phyloP scores from a whole-genome alignment of 2,888 invertebrate species.

The Eledona agricola region DNA sequence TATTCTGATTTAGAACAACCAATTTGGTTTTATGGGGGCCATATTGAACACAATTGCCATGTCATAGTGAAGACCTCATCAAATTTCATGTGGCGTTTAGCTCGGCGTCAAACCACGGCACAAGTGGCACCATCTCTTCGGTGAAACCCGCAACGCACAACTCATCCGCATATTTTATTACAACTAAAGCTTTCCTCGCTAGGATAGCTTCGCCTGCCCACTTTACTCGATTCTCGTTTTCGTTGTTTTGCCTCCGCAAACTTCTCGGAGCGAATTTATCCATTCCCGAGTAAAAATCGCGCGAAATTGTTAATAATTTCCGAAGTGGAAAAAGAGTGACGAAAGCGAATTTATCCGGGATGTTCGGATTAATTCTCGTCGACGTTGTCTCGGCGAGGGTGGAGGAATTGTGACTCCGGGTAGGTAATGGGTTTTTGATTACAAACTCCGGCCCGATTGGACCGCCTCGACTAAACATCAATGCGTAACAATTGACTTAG shows the following conservation, averaged over 20 bases:
- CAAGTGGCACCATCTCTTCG: slow-evolving; percentile 30
- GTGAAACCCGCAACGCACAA: too few species aligned
- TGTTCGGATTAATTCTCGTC: slow-evolving; percentile 44
- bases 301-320: slow-evolving; percentile 3
- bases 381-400: slow-evolving; percentile 42
- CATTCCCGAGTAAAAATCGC: slow-evolving; percentile 5
- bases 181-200: slow-evolving; percentile 43
- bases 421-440: slow-evolving; percentile 59
- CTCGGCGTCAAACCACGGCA: slow-evolving; percentile 7
- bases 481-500: slow-evolving; percentile 53
- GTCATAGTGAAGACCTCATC: slow-evolving; percentile 1
- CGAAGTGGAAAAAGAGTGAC: slow-evolving; percentile 9
- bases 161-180: slow-evolving; percentile 44
- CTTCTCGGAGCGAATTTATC: slow-evolving; percentile 20
- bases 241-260: slow-evolving; percentile 29
- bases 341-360: slow-evolving; percentile 16
- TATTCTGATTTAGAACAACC: slow-evolving; percentile 15
- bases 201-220: slow-evolving; percentile 39
- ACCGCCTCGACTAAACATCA: slow-evolving; percentile 45
- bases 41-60: slow-evolving; percentile 25
- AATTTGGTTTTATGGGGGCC: slow-evolving; percentile 13
- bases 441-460: slow-evolving; percentile 51
- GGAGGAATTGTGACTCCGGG: slow-evolving; percentile 34
- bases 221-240: slow-evolving; percentile 32
- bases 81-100: background rate